Percentiles rank a stretch among this genome's conserved stretches.
Conservation (phyloP, 2,888 invertebrate species). For the Stenichneumon culpator region DNA sequence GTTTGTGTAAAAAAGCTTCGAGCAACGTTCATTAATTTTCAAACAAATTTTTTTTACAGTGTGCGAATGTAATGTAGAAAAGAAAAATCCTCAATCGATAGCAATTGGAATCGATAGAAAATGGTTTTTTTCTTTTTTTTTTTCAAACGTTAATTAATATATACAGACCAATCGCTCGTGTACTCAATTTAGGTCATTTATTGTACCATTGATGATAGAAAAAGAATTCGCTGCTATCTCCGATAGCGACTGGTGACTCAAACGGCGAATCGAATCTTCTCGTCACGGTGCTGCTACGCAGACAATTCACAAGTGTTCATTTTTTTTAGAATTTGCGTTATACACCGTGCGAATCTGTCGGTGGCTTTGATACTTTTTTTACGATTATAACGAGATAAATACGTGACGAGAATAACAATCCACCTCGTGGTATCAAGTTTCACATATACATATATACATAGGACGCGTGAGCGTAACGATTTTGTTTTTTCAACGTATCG, state of each 20-base stretch:
- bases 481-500: constrained; percentile 5
- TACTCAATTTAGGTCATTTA: constrained; percentile 34
- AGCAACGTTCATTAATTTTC: no score
- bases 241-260: constrained; percentile 13
- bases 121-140: constrained; percentile 23
- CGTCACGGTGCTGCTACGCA: constrained; percentile 8
- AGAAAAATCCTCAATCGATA: background rate
- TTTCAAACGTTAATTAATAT: background rate
- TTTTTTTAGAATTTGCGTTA: background rate
- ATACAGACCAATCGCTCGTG: background rate
- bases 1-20: no score
- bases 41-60: no score
- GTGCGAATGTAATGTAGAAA: background rate
- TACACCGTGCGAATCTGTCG: background rate
- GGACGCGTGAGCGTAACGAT: constrained; percentile 63
- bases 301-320: background rate
- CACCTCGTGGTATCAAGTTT: constrained; percentile 45
- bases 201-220: constrained; percentile 46
- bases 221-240: constrained; percentile 43
- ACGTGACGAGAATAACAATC: constrained; percentile 44
- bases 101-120: background rate
- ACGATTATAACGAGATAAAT: background rate
- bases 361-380: constrained; percentile 17
- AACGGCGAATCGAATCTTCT: constrained; percentile 25
- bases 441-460: constrained; percentile 81